Evolutionary conservation across 2,113 vertebrate species (phyloP).

Genomic region (Calypte anna): DNA sequence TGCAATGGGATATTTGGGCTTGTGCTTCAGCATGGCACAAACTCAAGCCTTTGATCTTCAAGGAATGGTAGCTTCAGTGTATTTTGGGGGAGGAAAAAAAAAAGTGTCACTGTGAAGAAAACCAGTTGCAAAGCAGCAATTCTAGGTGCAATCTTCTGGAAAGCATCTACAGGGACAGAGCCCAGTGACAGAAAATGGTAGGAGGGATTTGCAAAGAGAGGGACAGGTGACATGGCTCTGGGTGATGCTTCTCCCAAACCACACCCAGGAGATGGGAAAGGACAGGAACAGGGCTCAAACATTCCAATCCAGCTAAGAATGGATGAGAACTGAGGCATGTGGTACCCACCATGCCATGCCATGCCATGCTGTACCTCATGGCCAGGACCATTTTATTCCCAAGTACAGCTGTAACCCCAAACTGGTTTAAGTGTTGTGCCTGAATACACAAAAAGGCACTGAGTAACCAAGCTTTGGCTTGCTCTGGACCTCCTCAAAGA

Average conservation of each 20-base stretch:
- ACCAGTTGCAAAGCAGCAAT: neutral
- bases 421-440: neutral
- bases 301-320: rapidly evolving
- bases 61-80: neutral
- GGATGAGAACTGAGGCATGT: rapidly evolving
- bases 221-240: neutral
- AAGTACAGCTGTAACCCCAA: neutral
- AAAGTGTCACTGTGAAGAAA: neutral
- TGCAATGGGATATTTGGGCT: neutral
- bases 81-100: neutral
- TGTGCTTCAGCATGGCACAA: neutral
- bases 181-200: rapidly evolving
- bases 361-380: rapidly evolving
- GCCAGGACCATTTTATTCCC: neutral
- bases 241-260: neutral
- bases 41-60: neutral
- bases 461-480: neutral
- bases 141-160: neutral
- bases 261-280: neutral
- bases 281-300: neutral
- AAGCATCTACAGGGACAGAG: neutral
- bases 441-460: rapidly evolving
- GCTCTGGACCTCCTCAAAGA: neutral
- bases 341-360: neutral
- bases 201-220: neutral